phyloP scores from a whole-genome alignment of 2,888 invertebrate species.

The Cybosia mesomella region DNA sequence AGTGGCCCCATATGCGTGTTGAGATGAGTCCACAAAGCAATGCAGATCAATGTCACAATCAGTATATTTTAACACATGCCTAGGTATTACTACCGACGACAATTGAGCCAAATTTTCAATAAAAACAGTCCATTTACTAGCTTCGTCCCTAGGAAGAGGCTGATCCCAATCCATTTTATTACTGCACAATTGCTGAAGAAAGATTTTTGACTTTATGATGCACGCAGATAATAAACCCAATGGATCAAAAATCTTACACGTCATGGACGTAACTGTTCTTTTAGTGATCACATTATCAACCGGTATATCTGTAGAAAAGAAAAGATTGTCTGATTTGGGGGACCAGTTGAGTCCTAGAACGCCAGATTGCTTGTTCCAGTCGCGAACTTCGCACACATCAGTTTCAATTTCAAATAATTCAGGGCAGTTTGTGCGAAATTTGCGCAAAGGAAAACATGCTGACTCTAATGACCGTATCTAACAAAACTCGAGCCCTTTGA shows the following conservation, averaged over 20 bases:
- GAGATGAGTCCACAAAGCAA: too few relatives aligned
- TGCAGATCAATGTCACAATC: too few relatives aligned
- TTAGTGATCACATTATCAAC: too few relatives aligned
- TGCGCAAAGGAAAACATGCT: background rate
- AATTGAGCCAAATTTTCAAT: background rate
- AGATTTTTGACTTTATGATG: constrained; percentile 15
- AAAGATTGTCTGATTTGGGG: background rate
- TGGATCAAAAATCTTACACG: constrained; percentile 16
- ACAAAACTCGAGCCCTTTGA: too few relatives aligned
- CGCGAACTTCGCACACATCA: background rate
- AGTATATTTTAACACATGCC: too few relatives aligned
- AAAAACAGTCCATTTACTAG: too few relatives aligned
- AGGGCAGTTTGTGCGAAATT: background rate
- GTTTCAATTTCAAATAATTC: background rate
- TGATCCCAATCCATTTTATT: constrained; percentile 18
- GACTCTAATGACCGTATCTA: background rate
- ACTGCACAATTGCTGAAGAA: constrained; percentile 16
- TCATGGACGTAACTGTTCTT: too few relatives aligned
- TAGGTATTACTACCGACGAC: too few relatives aligned
- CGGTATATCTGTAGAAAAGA: background rate
- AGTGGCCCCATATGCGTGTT: too few relatives aligned
- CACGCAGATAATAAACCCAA: constrained; percentile 16
- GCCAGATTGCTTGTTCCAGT: background rate
- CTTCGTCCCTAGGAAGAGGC: background rate
- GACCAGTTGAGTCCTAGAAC: constrained; percentile 1